Conservation (phyloP, 2,888 invertebrate species). For the Steinernema hermaphroditum region DNA sequence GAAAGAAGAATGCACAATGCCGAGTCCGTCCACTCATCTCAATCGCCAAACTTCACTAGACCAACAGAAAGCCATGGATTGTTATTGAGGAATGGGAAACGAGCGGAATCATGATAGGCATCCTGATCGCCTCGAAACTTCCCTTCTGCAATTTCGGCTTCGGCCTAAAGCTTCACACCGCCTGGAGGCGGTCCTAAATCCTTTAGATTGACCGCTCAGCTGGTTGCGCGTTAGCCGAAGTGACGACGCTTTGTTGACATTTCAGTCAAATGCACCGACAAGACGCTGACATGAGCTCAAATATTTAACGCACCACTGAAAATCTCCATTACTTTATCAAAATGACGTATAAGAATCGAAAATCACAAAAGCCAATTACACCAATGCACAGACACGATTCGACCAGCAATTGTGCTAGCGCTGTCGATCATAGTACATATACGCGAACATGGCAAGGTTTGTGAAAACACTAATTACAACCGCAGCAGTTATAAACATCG, state of each 20-base stretch:
- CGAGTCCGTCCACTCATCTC: no score
- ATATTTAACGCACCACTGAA: background rate
- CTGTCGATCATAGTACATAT: background rate
- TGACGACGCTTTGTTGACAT: slow-evolving; percentile 23
- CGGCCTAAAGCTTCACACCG: slow-evolving; percentile 16
- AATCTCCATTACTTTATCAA: no score
- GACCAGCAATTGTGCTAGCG: no score
- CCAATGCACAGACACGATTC: no score
- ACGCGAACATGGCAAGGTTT: background rate
- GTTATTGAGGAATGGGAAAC: no score
- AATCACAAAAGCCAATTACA: no score
- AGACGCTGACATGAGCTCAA: slow-evolving; percentile 15
- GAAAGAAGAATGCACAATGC: background rate
- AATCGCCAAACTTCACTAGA: no score
- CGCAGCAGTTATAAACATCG: background rate
- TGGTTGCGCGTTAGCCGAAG: slow-evolving; percentile 11
- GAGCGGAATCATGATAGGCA: no score
- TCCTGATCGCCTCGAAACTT: no score
- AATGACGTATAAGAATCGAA: no score
- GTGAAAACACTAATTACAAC: background rate
- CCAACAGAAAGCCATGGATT: no score
- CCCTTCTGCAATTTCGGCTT: background rate
- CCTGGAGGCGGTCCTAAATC: slow-evolving; percentile 26
- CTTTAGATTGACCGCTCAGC: slow-evolving; percentile 13
- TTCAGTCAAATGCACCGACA: slow-evolving; percentile 9